A percentile compares a stretch with the other conserved stretches of the same genome.
These are phyloP conservation scores for Nicator chloris DNA, from an alignment of 2,113 vertebrate genomes.

Conservation along the genomic window DNA sequence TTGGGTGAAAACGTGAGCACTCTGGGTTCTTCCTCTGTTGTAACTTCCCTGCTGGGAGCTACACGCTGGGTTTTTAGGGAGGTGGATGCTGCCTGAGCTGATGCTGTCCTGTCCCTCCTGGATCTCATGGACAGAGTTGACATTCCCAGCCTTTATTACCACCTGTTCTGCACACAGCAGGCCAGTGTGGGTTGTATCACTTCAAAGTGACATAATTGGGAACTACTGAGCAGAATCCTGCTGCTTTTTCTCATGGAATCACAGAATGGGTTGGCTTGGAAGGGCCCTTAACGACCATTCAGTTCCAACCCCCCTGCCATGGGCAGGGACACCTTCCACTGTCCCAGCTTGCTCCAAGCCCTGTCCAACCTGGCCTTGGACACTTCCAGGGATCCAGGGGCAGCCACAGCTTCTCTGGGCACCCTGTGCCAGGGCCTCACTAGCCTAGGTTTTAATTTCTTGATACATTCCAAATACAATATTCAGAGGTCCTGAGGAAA, in stretches of 20 bases:
- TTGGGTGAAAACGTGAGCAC: neutral
- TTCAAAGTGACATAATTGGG: neutral
- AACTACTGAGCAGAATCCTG: neutral
- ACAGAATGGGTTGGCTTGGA: neutral
- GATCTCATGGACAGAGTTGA: neutral
- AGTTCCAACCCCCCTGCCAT: accelerated
- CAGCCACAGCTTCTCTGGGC: neutral
- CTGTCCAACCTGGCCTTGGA: accelerated
- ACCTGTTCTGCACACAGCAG: neutral
- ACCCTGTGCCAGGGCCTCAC: neutral
- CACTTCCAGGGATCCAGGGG: neutral
- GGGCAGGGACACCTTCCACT: neutral
- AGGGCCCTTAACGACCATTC: accelerated
- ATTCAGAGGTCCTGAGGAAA: neutral
- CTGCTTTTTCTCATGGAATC: neutral
- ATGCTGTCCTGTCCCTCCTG: neutral
- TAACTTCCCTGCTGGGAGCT: neutral
- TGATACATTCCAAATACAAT: neutral
- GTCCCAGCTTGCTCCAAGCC: accelerated
- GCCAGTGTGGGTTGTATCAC: accelerated
- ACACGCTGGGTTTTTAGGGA: neutral
- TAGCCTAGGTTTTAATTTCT: neutral
- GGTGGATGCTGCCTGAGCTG: neutral
- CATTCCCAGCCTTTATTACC: neutral
- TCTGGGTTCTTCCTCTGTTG: neutral